A percentile compares a stretch with the other conserved stretches of the same genome.
Evolutionary conservation across 2,888 invertebrate species (phyloP).

Genomic region (Flexamia atlantica): DNA sequence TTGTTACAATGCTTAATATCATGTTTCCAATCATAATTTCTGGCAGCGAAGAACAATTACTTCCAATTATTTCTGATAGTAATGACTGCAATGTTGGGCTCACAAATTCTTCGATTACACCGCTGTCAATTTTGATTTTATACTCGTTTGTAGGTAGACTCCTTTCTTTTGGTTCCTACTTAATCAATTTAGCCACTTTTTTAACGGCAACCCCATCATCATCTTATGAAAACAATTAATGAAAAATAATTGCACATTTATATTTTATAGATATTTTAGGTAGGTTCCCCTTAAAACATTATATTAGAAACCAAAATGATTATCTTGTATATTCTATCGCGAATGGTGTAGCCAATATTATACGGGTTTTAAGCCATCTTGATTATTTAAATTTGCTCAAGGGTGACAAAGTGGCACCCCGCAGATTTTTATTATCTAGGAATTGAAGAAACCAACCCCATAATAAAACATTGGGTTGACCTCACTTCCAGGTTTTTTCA

Average conservation of each 20-base stretch:
- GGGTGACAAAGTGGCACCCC: conserved; percentile 9
- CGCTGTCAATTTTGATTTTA: background rate
- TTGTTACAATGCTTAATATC: background rate
- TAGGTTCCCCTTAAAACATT: too few species aligned
- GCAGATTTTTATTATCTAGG: conserved; percentile 1
- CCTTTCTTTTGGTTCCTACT: background rate
- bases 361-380: background rate
- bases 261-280: too few species aligned
- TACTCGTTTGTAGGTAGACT: background rate
- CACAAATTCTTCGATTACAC: background rate
- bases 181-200: background rate
- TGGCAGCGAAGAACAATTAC: background rate
- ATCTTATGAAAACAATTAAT: background rate
- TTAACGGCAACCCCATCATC: background rate
- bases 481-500: too few species aligned
- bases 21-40: conserved; percentile 2
- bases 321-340: too few species aligned
- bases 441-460: background rate
- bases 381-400: background rate
- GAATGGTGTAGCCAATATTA: background rate
- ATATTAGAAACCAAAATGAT: too few species aligned
- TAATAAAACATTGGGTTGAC: too few species aligned
- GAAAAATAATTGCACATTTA: background rate
- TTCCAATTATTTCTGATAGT: background rate
- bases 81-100: background rate